Evolutionary conservation across 2,797 vertebrate genomes (phyloP).

Genomic region (Cyclura pinguis): DNA sequence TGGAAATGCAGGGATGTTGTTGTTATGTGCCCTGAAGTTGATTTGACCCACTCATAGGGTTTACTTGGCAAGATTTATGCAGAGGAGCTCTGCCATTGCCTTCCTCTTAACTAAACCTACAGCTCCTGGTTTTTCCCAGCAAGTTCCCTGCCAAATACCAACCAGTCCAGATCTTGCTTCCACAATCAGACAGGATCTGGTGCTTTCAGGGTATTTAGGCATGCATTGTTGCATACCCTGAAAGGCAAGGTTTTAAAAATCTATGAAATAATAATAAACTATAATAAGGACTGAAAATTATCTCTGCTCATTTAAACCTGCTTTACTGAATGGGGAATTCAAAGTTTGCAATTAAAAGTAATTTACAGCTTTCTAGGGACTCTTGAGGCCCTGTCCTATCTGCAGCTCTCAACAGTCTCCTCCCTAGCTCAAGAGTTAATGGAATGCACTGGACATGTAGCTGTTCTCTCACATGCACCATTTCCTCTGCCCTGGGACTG

Average conservation of each 20-base stretch:
- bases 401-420: background rate
- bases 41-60: no score
- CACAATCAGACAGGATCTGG: no score
- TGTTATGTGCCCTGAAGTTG: no score
- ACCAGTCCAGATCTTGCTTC: no score
- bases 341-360: background rate
- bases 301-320: background rate
- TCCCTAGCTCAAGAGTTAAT: background rate
- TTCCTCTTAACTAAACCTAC: no score
- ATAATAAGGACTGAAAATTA: background rate
- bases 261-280: background rate
- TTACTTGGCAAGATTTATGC: no score
- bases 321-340: background rate
- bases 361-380: background rate
- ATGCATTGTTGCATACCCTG: background rate
- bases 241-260: background rate
- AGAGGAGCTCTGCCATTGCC: no score
- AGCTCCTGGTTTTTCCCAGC: no score
- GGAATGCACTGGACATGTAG: background rate
- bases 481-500: constrained; percentile 1
- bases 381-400: constrained; percentile 14
- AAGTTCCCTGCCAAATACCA: no score
- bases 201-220: no score
- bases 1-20: no score
- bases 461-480: background rate